phyloP scores from a whole-genome alignment of 2,113 vertebrate genomes.

The Nothoprocta pentlandii region DNA sequence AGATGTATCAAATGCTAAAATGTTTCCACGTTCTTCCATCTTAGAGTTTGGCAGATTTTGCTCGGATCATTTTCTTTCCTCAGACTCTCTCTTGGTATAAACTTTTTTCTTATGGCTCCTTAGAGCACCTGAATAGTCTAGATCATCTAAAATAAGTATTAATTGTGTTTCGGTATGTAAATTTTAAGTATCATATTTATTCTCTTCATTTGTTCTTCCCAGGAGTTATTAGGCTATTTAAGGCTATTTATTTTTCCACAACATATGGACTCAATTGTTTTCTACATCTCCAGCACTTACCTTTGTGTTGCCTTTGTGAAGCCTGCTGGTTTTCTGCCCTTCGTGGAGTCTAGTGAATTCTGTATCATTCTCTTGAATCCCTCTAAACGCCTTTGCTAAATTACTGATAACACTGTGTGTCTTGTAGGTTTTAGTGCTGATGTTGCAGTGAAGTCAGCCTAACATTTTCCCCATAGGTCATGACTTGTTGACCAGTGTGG shows the following conservation, averaged over 20 bases:
- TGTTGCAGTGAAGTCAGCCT: constrained; percentile 47
- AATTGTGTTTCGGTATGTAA: neutral
- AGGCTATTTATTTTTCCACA: neutral
- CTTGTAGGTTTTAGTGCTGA: neutral
- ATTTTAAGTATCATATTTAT: neutral
- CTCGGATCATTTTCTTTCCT: neutral
- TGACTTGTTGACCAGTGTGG: neutral
- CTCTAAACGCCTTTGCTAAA: neutral
- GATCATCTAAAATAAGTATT: constrained; percentile 23
- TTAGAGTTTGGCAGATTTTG: neutral
- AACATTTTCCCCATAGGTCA: constrained; percentile 33
- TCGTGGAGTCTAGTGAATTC: neutral
- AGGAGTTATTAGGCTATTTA: neutral
- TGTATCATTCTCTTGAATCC: neutral
- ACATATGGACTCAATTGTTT: neutral
- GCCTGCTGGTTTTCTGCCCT: neutral
- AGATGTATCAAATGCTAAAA: neutral
- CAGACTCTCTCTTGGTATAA: neutral
- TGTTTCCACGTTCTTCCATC: neutral
- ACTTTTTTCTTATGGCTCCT: neutral
- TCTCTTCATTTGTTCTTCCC: neutral
- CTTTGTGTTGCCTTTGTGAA: neutral
- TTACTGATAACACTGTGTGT: neutral
- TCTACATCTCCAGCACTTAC: neutral
- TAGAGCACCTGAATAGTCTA: neutral